These are phyloP conservation scores for Pandemis corylana DNA, from an alignment of 2,888 invertebrate species.

Conservation along the genomic window DNA sequence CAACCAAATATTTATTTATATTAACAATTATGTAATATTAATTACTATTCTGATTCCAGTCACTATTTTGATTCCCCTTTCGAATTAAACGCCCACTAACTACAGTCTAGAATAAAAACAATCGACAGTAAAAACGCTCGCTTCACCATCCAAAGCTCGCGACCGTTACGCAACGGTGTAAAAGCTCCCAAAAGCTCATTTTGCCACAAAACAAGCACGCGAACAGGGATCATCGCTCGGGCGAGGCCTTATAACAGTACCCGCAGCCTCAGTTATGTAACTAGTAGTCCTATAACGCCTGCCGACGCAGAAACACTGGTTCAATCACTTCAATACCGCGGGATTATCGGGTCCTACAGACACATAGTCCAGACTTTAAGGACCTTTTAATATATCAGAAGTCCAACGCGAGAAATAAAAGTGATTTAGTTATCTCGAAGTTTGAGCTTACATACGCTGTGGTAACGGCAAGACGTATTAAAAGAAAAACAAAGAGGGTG, in stretches of 20 bases:
- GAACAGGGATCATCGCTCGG: constrained; percentile 80
- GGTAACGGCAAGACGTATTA: background rate
- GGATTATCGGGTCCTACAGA: background rate
- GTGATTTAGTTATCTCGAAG: too few species aligned
- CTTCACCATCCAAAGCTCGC: constrained; percentile 7
- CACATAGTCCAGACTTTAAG: background rate
- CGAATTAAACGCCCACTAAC: too few species aligned
- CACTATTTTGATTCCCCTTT: too few species aligned
- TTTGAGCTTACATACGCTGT: background rate
- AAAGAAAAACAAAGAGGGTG: too few species aligned
- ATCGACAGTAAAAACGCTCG: too few species aligned
- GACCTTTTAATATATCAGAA: too few species aligned
- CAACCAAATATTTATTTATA: too few species aligned
- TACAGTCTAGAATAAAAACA: too few species aligned
- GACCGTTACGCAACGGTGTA: constrained; percentile 57
- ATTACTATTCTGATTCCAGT: too few species aligned
- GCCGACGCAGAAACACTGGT: constrained; percentile 65
- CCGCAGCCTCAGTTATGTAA: constrained; percentile 79
- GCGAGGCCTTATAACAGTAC: constrained; percentile 84
- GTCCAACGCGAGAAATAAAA: too few species aligned
- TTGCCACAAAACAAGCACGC: constrained; percentile 79
- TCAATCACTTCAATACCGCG: background rate
- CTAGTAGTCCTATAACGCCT: constrained; percentile 75
- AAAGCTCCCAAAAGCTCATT: constrained; percentile 74
- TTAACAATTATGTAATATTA: too few species aligned